Evolutionary conservation across 2,113 vertebrate genomes (phyloP), one percentile per base, ranked within the genome.

Genomic region (Saimiri boliviensis): DNA sequence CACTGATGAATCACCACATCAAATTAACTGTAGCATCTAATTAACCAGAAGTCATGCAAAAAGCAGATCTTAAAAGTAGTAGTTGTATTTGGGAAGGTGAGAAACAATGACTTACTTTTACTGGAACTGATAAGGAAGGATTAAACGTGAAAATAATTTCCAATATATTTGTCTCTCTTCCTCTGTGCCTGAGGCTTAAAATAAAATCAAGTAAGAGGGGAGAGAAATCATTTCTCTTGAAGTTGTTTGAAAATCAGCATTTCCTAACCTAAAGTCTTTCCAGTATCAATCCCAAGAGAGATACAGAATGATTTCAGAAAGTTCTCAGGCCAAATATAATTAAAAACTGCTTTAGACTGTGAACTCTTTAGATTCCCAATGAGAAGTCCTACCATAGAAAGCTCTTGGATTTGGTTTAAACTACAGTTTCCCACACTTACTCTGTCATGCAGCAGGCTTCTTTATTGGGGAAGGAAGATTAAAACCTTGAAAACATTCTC

Each of bases 261-360:
- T 95, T 94, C n/a, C 45, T 56, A 85, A 89, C 70, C 3, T 87
- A 77, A 92, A 90, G n/a, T 94, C 35, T 94, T 32, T 60, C 13
- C 27, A 83, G 13, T 77, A 86, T 92, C 84, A 95, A 71, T 82
- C 82, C 32, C 20, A 60, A 52, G 20, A 92, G 11, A 92, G 3
- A 63, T 87, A 8, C 16, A 74, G 20, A 40, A 42, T 79, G 20
- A 84, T 68, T 93, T 80, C 89, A n/a, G 35, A 80, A 73, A 58
- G 17, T 71, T 81, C 37, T 70, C 73, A 93, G 35, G 52, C 66
- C 63, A 86, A 70, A 83, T 83, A 47, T 40, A 91, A 63, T 8
- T 85, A 56, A 92, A 37, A 92, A 81, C 9, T 42, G 12, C 25
- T 87, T 94, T 68, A 40, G 32, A 77, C 8, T 19, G 5, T 2